These are phyloP conservation scores for Lates calcarifer DNA, from an alignment of 2,113 vertebrate species.

Conservation along the genomic window DNA sequence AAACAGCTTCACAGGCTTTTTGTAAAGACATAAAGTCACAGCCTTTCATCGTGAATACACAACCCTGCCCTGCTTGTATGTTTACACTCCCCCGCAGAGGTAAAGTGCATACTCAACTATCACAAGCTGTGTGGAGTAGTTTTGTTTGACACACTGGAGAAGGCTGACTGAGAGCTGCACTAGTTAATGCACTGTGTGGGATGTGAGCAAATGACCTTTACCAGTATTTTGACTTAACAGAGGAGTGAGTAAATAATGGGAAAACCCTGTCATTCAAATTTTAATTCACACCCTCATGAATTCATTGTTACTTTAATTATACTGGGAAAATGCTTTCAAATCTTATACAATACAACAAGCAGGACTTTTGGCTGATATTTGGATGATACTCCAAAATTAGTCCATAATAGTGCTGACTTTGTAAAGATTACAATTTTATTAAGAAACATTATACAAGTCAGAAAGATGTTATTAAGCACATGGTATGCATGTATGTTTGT, in stretches of 20 bases:
- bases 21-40: background rate
- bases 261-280: background rate
- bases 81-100: background rate
- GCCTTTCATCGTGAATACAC: background rate
- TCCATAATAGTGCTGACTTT: background rate
- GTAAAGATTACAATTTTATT: background rate
- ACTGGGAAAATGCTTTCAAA: background rate
- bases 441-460: background rate
- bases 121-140: background rate
- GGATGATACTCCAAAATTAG: background rate
- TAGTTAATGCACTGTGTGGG: background rate
- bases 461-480: background rate
- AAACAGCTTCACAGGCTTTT: background rate
- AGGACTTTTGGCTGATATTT: background rate
- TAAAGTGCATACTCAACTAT: background rate
- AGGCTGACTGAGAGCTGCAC: background rate
- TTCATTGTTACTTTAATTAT: background rate
- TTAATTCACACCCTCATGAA: background rate
- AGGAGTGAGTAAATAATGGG: background rate
- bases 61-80: background rate
- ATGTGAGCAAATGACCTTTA: background rate
- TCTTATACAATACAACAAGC: background rate
- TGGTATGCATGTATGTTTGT: conserved; percentile 29
- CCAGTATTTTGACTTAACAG: background rate
- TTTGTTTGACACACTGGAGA: background rate